Conservation (phyloP, 1,140 invertebrate genomes). For the Macrosteles quadrilineatus region DNA sequence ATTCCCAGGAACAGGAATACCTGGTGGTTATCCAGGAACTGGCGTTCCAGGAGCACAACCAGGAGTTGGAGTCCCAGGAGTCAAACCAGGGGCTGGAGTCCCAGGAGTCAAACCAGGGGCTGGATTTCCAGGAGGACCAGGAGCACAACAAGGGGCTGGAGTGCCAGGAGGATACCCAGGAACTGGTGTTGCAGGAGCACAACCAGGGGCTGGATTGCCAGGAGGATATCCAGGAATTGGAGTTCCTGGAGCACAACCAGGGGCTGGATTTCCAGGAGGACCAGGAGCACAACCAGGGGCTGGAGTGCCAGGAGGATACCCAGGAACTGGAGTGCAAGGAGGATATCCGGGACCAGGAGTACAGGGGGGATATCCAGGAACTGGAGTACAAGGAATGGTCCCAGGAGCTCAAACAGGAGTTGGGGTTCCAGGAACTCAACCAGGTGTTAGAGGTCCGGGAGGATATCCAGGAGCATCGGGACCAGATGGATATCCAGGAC, state of each 20-base stretch:
- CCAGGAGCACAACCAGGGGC: slow-evolving; percentile 23
- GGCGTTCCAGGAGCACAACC: slow-evolving; percentile 23
- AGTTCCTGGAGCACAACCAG: slow-evolving; percentile 9
- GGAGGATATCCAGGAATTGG: slow-evolving; percentile 22
- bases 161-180: slow-evolving; percentile 9
- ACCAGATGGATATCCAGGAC: slow-evolving; percentile 25
- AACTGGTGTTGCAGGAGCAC: slow-evolving; percentile 26
- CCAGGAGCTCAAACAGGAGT: slow-evolving; percentile 26
- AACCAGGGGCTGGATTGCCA: slow-evolving; percentile 20
- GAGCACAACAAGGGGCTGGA: too few relatives aligned
- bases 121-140: too few relatives aligned
- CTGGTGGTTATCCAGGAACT: slow-evolving; percentile 25
- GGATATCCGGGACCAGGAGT: not conserved
- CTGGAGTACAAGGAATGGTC: slow-evolving; percentile 28
- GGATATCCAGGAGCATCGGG: slow-evolving; percentile 34
- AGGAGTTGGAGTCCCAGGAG: slow-evolving; percentile 17
- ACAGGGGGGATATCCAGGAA: slow-evolving; percentile 9
- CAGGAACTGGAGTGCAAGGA: too few relatives aligned
- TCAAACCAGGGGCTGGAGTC: not conserved
- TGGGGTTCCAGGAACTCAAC: slow-evolving; percentile 31
- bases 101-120: not conserved
- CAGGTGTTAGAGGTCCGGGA: slow-evolving; percentile 31
- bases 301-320: slow-evolving; percentile 3
- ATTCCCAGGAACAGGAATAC: slow-evolving; percentile 15
- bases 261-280: slow-evolving; percentile 21